phyloP scores from a whole-genome alignment of 2,888 invertebrate genomes.

The Dendrolimus pini region DNA sequence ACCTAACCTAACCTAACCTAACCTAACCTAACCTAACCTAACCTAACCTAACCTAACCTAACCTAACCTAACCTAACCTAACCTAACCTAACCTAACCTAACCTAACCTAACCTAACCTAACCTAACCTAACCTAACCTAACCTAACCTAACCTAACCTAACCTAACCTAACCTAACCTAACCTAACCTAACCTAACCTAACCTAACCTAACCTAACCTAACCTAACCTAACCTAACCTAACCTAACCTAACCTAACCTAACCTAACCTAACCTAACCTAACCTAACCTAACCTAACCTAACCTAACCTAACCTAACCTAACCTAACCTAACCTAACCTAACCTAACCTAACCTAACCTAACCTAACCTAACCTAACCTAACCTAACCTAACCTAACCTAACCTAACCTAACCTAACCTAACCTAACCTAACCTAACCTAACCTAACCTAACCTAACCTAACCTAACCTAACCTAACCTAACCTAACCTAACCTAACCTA shows the following conservation, averaged over 20 bases:
- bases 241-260: background rate
- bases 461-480: slow-evolving; percentile 13
- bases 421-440: slow-evolving; percentile 12
- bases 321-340: slow-evolving; percentile 15
- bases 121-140: too few species aligned
- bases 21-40: too few species aligned
- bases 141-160: too few species aligned
- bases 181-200: too few species aligned
- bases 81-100: too few species aligned
- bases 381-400: slow-evolving; percentile 10
- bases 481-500: slow-evolving; percentile 11
- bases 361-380: slow-evolving; percentile 10
- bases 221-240: too few species aligned
- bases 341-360: slow-evolving; percentile 15
- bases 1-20: too few species aligned
- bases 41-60: too few species aligned
- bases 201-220: too few species aligned
- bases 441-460: slow-evolving; percentile 12
- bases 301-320: slow-evolving; percentile 14
- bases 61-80: too few species aligned
- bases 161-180: too few species aligned
- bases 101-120: too few species aligned
- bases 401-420: slow-evolving; percentile 15
- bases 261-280: background rate
- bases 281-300: slow-evolving; percentile 16